A percentile compares a stretch with the other conserved stretches of the same genome.
These are phyloP conservation scores for Danaus plexippus DNA, from an alignment of 1,140 invertebrate genomes.

Conservation along the genomic window DNA sequence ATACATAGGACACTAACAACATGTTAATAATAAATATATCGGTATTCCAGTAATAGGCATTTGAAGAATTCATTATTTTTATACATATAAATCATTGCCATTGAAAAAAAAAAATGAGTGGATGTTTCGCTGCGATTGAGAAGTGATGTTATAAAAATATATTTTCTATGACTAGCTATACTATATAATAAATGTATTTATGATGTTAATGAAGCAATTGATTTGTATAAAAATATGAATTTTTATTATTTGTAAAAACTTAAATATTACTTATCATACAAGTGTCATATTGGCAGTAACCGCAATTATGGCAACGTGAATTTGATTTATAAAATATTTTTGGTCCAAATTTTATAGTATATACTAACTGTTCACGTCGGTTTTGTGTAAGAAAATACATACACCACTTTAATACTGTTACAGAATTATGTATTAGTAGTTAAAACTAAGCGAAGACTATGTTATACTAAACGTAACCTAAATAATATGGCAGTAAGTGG, in stretches of 20 bases:
- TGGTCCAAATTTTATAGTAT: conserved; percentile 63
- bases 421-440: conserved; percentile 50
- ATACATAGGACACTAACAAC: conserved; percentile 35
- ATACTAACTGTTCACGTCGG: conserved; percentile 47
- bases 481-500: conserved; percentile 68
- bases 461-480: conserved; percentile 58
- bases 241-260: conserved; percentile 30
- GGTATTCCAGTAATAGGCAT: conserved; percentile 30
- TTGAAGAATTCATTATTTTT: conserved; percentile 38
- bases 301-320: conserved; percentile 66
- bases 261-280: conserved; percentile 48
- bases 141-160: conserved; percentile 3
- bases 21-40: conserved; percentile 41
- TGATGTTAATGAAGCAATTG: conserved; percentile 23
- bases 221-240: conserved; percentile 56
- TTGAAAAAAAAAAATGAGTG: conserved; percentile 14
- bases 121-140: conserved; percentile 6
- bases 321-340: conserved; percentile 67
- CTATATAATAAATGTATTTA: conserved; percentile 4
- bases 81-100: conserved; percentile 31
- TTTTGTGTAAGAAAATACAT: conserved; percentile 54
- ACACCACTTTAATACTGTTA: conserved; percentile 69
- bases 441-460: conserved; percentile 61
- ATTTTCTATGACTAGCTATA: conserved; percentile 16
- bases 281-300: conserved; percentile 67